phyloP scores from a whole-genome alignment of 2,113 vertebrate species.

The Furnarius figulus region DNA sequence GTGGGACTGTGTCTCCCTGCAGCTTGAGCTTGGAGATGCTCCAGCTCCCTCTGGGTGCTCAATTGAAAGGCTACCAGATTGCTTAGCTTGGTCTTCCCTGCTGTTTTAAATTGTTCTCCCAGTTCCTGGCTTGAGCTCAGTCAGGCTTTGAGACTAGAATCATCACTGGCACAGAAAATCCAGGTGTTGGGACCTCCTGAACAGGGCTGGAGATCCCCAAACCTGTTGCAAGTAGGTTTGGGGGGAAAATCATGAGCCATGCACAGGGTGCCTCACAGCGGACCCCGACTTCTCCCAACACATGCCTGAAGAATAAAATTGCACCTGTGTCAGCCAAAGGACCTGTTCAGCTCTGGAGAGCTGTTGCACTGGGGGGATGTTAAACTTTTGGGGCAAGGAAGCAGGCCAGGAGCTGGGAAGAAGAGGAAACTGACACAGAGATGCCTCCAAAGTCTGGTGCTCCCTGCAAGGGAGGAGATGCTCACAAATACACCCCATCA shows the following conservation, averaged over 20 bases:
- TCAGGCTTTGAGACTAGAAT: neutral
- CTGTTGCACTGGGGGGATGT: fast-evolving
- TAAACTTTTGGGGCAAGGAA: neutral
- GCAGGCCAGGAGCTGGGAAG: neutral
- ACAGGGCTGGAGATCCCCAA: neutral
- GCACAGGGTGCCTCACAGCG: neutral
- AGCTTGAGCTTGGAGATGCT: neutral
- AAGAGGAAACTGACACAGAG: neutral
- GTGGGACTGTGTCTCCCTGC: neutral
- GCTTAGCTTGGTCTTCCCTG: neutral
- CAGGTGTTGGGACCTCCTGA: neutral
- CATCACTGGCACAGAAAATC: neutral
- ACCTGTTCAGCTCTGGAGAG: neutral
- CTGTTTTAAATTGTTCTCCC: neutral
- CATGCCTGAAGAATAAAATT: neutral
- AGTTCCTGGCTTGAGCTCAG: fast-evolving
- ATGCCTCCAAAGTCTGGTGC: neutral
- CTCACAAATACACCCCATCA: fast-evolving
- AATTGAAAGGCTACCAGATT: neutral
- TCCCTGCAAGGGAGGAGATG: neutral
- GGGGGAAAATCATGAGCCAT: fast-evolving
- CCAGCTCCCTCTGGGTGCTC: neutral
- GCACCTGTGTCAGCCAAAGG: neutral
- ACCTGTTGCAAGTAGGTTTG: neutral
- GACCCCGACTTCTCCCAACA: neutral